These are phyloP conservation scores for Dasypus novemcinctus DNA, from an alignment of 2,113 vertebrate species.

Conservation along the genomic window DNA sequence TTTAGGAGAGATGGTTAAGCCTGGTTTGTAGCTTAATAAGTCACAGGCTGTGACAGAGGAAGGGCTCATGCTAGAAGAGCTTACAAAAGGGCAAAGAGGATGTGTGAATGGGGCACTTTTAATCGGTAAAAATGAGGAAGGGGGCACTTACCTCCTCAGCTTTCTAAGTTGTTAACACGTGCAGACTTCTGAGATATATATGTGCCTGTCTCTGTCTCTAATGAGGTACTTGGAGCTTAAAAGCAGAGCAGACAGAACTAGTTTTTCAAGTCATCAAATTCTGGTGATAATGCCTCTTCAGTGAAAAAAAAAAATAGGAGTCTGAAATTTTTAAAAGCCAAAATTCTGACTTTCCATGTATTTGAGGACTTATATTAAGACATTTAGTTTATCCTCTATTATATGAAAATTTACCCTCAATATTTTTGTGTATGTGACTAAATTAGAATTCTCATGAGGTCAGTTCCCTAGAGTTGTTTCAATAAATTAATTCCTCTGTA, in stretches of 20 bases:
- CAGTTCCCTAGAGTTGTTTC: neutral
- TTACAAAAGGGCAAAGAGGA: neutral
- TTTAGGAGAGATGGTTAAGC: neutral
- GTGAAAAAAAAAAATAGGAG: neutral
- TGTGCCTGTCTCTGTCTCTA: neutral
- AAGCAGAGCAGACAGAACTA: neutral
- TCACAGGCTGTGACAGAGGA: neutral
- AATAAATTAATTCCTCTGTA: neutral
- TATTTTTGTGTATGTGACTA: neutral
- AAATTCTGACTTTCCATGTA: neutral
- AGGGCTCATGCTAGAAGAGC: neutral
- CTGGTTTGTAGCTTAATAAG: neutral
- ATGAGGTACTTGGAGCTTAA: neutral
- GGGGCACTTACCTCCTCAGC: neutral
- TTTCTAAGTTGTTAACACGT: neutral
- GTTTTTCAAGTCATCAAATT: neutral
- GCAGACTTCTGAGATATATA: neutral
- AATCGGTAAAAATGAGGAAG: neutral
- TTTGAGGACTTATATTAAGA: neutral
- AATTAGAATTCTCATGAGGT: neutral
- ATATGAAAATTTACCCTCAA: neutral
- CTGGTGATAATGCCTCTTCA: neutral
- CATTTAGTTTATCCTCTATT: no score
- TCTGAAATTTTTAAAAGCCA: neutral
- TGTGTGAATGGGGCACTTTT: no score